Percentiles rank a stretch among this genome's conserved stretches.
phyloP scores from a whole-genome alignment of 2,888 invertebrate genomes.

The Biston betularia region DNA sequence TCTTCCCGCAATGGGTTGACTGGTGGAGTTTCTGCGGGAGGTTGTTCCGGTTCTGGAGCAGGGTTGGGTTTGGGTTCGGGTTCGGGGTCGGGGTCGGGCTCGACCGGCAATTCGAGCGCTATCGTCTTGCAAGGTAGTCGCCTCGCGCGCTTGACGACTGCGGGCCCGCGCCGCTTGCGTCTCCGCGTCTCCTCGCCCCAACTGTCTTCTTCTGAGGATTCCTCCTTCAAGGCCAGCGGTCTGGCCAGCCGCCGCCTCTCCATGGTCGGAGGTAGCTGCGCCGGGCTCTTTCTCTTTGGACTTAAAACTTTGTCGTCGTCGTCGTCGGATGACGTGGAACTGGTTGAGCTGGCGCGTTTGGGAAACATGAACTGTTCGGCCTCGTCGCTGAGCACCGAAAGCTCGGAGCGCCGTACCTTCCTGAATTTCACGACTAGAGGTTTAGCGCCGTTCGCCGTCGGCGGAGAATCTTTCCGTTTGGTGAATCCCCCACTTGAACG shows the following conservation, averaged over 20 bases:
- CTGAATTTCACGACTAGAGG: conserved; percentile 91
- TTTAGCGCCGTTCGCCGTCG: conserved; percentile 84
- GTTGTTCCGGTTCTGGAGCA: conserved; percentile 56
- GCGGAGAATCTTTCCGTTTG: conserved; percentile 67
- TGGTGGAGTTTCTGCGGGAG: conserved; percentile 10
- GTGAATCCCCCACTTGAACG: conserved; percentile 86
- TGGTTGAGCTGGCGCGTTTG: conserved; percentile 86
- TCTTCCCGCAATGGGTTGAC: conserved; percentile 67
- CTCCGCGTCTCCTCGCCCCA: conserved; percentile 72
- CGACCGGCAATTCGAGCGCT: conserved; percentile 44
- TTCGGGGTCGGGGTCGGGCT: conserved; percentile 50
- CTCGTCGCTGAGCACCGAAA: conserved; percentile 92
- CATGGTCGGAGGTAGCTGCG: conserved; percentile 65
- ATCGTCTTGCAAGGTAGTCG: conserved; percentile 29
- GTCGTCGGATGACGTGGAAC: conserved; percentile 85
- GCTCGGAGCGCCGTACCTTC: conserved; percentile 90
- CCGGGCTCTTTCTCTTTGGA: conserved; percentile 76
- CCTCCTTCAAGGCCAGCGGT: conserved; percentile 77
- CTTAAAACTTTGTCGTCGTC: conserved; percentile 73
- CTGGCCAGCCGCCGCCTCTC: conserved; percentile 74
- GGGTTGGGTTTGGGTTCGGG: conserved; percentile 68
- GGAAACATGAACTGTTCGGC: conserved; percentile 96
- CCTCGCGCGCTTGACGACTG: conserved; percentile 58
- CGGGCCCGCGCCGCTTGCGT: conserved; percentile 62
- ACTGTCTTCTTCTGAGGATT: conserved; percentile 79